These are phyloP conservation scores for Meiosimyza platycephala DNA, from an alignment of 2,888 invertebrate genomes.

Conservation along the genomic window DNA sequence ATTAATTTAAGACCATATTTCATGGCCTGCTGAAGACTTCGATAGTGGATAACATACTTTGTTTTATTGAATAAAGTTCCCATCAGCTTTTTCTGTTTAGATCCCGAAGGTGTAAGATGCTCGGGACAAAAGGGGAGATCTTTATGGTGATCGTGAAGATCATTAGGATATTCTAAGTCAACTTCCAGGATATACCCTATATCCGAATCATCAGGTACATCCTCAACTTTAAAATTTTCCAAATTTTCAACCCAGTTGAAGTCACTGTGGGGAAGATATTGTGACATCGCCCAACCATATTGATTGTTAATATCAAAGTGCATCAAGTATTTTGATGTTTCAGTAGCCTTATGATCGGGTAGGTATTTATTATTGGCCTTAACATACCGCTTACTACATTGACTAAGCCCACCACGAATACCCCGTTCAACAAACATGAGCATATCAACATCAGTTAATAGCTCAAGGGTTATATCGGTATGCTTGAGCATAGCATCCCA, in stretches of 20 bases:
- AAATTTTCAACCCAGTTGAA: constrained; percentile 53
- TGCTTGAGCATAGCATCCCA: constrained; percentile 4
- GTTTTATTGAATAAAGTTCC: constrained; percentile 49
- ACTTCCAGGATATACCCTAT: constrained; percentile 51
- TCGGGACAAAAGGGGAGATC: constrained; percentile 32
- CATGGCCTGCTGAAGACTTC: constrained; percentile 51
- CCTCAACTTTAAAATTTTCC: constrained; percentile 35
- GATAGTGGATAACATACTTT: constrained; percentile 54
- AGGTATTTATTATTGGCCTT: constrained; percentile 6
- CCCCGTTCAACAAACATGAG: background rate
- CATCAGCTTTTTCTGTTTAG: constrained; percentile 40
- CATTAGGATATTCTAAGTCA: constrained; percentile 27
- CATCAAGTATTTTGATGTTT: constrained; percentile 47
- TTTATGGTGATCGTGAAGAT: constrained; percentile 16
- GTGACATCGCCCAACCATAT: constrained; percentile 59
- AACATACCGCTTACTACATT: background rate
- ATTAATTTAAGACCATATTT: constrained; percentile 50
- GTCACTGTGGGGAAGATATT: constrained; percentile 50
- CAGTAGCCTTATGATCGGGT: background rate
- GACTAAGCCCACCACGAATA: background rate
- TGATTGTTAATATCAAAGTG: constrained; percentile 60
- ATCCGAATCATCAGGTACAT: constrained; percentile 38
- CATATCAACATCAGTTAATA: background rate
- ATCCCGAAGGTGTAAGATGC: background rate
- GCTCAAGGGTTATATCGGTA: constrained; percentile 1